Evolutionary conservation across 2,888 invertebrate genomes (phyloP), one percentile per base, ranked within the genome.

Genomic region (Trichopoda pennipes): DNA sequence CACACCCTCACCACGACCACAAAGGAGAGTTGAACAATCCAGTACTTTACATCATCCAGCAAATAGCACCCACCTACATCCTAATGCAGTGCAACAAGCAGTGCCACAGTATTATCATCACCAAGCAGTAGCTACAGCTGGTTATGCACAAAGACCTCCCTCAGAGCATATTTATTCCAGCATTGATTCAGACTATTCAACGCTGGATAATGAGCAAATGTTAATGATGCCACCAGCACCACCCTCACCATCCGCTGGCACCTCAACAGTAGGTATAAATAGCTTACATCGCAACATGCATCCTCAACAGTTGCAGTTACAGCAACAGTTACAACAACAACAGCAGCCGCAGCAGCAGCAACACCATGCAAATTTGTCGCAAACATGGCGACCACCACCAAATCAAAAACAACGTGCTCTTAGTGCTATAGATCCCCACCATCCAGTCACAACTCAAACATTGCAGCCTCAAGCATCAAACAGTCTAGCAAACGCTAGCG

Each of bases 121-220:
- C 92, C 85, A 88, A 86, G 38, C 35, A 12, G 87, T 76, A 12
- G 77, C 78, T 1, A 72, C 74, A 4, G 77, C 73, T 14, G 90
- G 87, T 93, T 82, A 72, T 47, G 70, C 61, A 16, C 82, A 81
- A 64, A 73, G 96, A 89, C 96, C 96, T 72, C 94, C 96, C 86
- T 96, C 96, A 87, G 96, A 96, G 92, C 96, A 96, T 90, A 96
- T 96, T 88, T 96, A 96, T 91, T 96, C 96, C 74, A 96, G 96
- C 88, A 96, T 96, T 91, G 96, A 96, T 91, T 96, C 96, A 84
- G 96, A 96, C 91, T 96, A 96, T 89, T 91, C 91, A 72, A 91
- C 91, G 82, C 87, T 91, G 86, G 91, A 91, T 85, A 91, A 91
- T 80, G 91, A 91, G 85, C 90, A 91, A 84, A 90, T 90, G 86